A percentile compares a stretch with the other conserved stretches of the same genome.
Evolutionary conservation across 2,113 vertebrate species (phyloP).

Genomic region (Amphilophus citrinellus): DNA sequence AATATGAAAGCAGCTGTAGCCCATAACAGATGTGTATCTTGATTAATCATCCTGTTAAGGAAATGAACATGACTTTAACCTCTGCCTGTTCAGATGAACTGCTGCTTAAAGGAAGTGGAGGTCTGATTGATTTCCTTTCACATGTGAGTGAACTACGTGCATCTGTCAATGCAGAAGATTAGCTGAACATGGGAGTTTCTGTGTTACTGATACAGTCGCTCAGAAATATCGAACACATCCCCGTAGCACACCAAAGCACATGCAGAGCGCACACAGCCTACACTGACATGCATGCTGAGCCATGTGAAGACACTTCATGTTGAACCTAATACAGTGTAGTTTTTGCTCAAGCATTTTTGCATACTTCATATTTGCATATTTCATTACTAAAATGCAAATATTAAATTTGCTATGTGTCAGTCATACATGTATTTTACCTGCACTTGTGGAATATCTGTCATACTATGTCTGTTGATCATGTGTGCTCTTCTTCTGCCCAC

Average conservation of each 20-base stretch:
- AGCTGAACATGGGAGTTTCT: conserved; percentile 67
- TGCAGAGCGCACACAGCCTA: background rate
- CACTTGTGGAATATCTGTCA: conserved; percentile 69
- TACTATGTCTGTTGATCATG: conserved; percentile 57
- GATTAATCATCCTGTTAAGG: conserved; percentile 76
- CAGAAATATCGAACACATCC: conserved; percentile 58
- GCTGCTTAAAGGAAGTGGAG: conserved; percentile 72
- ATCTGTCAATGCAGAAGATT: conserved; percentile 71
- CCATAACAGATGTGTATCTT: conserved; percentile 47
- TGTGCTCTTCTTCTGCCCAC: conserved; percentile 44
- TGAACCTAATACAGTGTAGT: background rate
- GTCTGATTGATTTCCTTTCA: conserved; percentile 84
- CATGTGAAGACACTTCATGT: background rate
- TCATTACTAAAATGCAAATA: background rate
- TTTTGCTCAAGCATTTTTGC: background rate
- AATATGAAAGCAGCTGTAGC: conserved; percentile 48
- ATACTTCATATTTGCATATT: background rate
- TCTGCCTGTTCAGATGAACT: conserved; percentile 78
- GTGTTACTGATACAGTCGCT: conserved; percentile 64
- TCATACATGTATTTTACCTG: conserved; percentile 42
- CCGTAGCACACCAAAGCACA: conserved; percentile 5
- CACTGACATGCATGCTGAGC: background rate
- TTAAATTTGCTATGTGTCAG: conserved; percentile 23
- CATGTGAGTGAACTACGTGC: conserved; percentile 71
- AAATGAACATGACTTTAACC: conserved; percentile 78